phyloP scores from a whole-genome alignment of 2,888 invertebrate genomes.

The Xestia rhomboidea region DNA sequence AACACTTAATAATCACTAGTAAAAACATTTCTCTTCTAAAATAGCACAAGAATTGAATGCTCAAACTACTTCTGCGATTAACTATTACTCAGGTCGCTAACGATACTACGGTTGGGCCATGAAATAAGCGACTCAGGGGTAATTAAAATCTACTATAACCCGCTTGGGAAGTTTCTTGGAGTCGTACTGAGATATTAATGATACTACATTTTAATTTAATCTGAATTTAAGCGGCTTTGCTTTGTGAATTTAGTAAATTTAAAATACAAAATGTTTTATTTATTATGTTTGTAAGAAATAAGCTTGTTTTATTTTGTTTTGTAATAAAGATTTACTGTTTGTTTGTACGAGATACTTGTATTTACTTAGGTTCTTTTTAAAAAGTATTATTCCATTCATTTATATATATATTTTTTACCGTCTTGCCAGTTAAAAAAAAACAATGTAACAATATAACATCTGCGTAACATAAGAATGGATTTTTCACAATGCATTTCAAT shows the following conservation, averaged over 20 bases:
- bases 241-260: constrained; percentile 16
- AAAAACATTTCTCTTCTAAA: constrained; percentile 24
- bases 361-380: not conserved
- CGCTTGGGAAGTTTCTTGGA: constrained; percentile 50
- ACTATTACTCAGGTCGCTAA: constrained; percentile 64
- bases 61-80: constrained; percentile 61
- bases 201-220: constrained; percentile 50
- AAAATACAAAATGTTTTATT: constrained; percentile 24
- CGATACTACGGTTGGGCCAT: constrained; percentile 59
- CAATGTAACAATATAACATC: not conserved
- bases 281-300: constrained; percentile 16
- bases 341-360: not conserved
- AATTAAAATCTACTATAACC: constrained; percentile 58
- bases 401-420: not conserved
- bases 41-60: constrained; percentile 44
- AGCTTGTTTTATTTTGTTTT: constrained; percentile 2
- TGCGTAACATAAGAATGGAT: not conserved
- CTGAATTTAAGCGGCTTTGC: constrained; percentile 44
- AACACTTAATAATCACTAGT: not conserved
- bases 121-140: constrained; percentile 54
- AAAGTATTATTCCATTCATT: not conserved
- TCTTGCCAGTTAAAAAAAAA: not conserved
- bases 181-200: constrained; percentile 55
- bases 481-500: not conserved
- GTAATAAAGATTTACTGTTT: constrained; percentile 3